These are phyloP conservation scores for Malacosoma neustria DNA, from an alignment of 2,888 invertebrate genomes.

Conservation along the genomic window DNA sequence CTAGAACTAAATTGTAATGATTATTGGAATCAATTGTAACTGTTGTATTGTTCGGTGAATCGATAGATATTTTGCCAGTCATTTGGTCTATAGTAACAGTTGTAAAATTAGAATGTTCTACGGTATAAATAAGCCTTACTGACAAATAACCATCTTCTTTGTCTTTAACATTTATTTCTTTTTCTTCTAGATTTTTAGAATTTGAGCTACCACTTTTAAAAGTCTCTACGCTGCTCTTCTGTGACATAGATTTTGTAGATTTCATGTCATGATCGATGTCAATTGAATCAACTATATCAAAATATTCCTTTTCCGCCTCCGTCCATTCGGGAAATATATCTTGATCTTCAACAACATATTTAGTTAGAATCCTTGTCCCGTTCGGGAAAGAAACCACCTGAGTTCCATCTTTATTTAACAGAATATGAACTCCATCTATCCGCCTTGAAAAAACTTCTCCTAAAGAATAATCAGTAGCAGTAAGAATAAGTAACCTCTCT, in stretches of 20 bases:
- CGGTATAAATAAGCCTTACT: constrained; percentile 38
- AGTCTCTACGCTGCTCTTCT: constrained; percentile 26
- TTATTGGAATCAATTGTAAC: constrained; percentile 34
- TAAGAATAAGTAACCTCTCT: constrained; percentile 47
- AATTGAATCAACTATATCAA: constrained; percentile 29
- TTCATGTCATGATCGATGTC: constrained; percentile 22
- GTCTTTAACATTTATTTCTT: constrained; percentile 19
- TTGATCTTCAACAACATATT: constrained; percentile 38
- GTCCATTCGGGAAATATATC: constrained; percentile 61
- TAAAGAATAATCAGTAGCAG: constrained; percentile 54
- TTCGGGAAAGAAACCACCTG: constrained; percentile 52
- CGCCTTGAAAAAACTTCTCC: constrained; percentile 58
- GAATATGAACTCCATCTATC: constrained; percentile 51
- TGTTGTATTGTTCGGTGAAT: constrained; percentile 45
- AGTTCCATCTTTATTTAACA: constrained; percentile 55
- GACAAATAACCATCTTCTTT: constrained; percentile 49
- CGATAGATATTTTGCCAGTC: constrained; percentile 34
- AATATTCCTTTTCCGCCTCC: constrained; percentile 40
- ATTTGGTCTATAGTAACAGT: constrained; percentile 58
- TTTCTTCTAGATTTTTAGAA: constrained; percentile 27
- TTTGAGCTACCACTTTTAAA: constrained; percentile 16
- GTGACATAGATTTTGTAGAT: constrained; percentile 31
- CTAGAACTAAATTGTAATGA: constrained; percentile 41
- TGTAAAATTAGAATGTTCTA: constrained; percentile 71
- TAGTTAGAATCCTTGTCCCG: constrained; percentile 50